A percentile compares a stretch with the other conserved stretches of the same genome.
phyloP scores from a whole-genome alignment of 35 echinoderm and acorn worm genomes.

The Lytechinus variegatus region DNA sequence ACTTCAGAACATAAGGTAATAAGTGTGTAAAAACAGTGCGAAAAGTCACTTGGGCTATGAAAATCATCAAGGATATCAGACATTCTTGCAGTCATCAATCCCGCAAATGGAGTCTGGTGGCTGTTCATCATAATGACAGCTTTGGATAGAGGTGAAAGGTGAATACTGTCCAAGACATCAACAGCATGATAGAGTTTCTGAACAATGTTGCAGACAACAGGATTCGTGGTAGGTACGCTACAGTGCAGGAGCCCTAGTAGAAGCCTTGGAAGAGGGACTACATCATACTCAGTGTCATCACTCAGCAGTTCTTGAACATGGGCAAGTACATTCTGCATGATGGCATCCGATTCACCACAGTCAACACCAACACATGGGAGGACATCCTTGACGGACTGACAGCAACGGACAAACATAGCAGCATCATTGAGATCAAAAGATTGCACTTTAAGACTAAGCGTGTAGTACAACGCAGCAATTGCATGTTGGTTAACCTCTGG shows the following conservation, averaged over 20 bases:
- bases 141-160: constrained; percentile 30
- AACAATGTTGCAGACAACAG: constrained; percentile 12
- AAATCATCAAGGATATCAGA: constrained; percentile 19
- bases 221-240: not conserved
- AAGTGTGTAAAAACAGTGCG: not conserved
- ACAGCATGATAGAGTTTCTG: constrained; percentile 26
- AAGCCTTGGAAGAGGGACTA: not conserved
- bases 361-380: not conserved
- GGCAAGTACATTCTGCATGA: not conserved
- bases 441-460: not conserved
- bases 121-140: constrained; percentile 15
- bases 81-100: not conserved
- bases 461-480: not conserved
- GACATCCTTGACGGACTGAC: constrained; percentile 21
- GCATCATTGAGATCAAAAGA: not conserved
- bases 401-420: constrained; percentile 36
- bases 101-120: constrained; percentile 11
- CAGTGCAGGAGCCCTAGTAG: constrained; percentile 34
- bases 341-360: not conserved
- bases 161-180: not conserved
- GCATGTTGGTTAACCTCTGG: not conserved
- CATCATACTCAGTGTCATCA: not conserved
- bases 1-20: not conserved
- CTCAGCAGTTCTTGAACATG: not conserved
- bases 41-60: constrained; percentile 29